Base-by-base conservation (phyloP, 2,888 invertebrate species). In the Ectemnius lituratus region DNA sequence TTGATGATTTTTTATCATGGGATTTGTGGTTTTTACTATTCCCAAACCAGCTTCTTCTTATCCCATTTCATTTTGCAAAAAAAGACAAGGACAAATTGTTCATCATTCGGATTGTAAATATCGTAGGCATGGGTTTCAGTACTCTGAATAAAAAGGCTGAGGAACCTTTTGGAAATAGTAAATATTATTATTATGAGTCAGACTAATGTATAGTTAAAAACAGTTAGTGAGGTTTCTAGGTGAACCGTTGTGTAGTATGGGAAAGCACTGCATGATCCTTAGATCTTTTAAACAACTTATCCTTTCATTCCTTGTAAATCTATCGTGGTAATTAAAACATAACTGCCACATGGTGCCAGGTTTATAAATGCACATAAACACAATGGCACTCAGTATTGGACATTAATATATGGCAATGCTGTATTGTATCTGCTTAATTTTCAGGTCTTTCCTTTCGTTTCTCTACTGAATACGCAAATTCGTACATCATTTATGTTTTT, bases 391-490 rank as follows among this genome's bases (percentile, higher is more conserved):
- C 1, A 37, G 37, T 37, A 37, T 37, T 37, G 37, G 5, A 37
- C 37, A n/a, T 5, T 46, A 58, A 59, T 65, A 37, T 47, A 6
- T 4, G 11, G 16, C 11, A 28, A 14, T 52, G 4, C 16, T 52
- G 8, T 52, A 52, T 52, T 52, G 1, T 14, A 52, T 16, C 16
- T 16, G 8, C 14, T 52, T 52, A 52, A 5, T n/a, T 52, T 90
- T 85, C 87, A 91, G 91, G 90, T 88, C 18, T 91, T 90, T 84
- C 90, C 91, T 65, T 81, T 91, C 64, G 84, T 90, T 75, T 82
- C 89, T 64, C 81, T 91, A 64, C 81, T 90, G 73, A 88, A 85
- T 85, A 81, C 88, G 64, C 89, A 90, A 83, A 84, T 90, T 74
- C 86, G 91, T 20, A 85, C 85, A 62, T 84, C 86, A 63, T 87